phyloP scores from a whole-genome alignment of 2,113 vertebrate genomes.

The Chitala chitala region DNA sequence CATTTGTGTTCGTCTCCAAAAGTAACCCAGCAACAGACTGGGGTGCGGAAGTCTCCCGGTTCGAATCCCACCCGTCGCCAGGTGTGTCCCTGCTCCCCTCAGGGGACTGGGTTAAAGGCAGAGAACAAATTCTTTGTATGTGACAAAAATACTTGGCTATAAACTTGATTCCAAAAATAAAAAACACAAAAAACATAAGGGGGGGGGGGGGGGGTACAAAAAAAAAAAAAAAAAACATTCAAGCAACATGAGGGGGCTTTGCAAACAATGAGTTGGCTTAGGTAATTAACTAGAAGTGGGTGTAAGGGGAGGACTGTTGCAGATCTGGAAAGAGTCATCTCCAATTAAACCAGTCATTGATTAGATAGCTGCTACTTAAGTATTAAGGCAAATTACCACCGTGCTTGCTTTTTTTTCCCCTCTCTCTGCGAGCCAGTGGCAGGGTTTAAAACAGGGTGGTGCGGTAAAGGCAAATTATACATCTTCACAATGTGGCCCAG shows the following conservation, averaged over 20 bases:
- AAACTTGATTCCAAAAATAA: too few relatives aligned
- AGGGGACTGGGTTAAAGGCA: not conserved
- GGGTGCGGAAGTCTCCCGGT: too few relatives aligned
- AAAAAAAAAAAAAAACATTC: too few relatives aligned
- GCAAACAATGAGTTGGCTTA: not conserved
- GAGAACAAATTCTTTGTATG: too few relatives aligned
- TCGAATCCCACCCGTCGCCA: too few relatives aligned
- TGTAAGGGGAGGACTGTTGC: not conserved
- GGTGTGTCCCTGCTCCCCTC: not conserved
- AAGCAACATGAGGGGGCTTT: too few relatives aligned
- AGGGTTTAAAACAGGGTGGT: constrained; percentile 5
- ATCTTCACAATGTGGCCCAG: not conserved
- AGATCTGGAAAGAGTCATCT: constrained; percentile 22
- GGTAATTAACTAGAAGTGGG: constrained; percentile 27
- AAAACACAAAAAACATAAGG: too few relatives aligned
- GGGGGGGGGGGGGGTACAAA: too few relatives aligned
- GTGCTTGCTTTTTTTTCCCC: not conserved
- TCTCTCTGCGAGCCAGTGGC: not conserved
- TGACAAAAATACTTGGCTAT: too few relatives aligned
- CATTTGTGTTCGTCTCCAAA: too few relatives aligned
- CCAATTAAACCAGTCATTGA: constrained; percentile 18
- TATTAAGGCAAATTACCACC: constrained; percentile 20
- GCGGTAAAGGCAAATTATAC: not conserved
- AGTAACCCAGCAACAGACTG: too few relatives aligned
- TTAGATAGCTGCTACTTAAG: constrained; percentile 25